These are phyloP conservation scores for Varanus salvator DNA, from an alignment of 2,113 vertebrate species.

Conservation along the genomic window DNA sequence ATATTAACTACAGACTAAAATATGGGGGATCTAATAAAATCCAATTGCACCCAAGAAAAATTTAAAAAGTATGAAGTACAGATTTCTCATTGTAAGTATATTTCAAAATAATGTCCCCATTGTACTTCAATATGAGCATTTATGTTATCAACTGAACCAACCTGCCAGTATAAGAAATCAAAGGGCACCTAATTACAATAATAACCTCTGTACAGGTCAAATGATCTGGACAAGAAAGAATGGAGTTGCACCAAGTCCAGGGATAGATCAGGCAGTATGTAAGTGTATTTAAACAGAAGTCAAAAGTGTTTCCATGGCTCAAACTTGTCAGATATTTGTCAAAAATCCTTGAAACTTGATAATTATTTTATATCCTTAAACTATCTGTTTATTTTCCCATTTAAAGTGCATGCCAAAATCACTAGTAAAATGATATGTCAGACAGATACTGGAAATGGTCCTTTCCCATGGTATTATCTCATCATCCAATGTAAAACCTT, in stretches of 20 bases:
- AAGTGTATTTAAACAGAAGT: neutral
- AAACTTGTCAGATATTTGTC: neutral
- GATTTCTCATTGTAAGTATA: slow-evolving; percentile 19
- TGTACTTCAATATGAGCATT: slow-evolving; percentile 57
- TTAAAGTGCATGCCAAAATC: neutral
- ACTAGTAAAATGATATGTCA: neutral
- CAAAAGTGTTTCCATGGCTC: neutral
- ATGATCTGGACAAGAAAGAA: slow-evolving; percentile 15
- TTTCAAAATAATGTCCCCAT: slow-evolving; percentile 23
- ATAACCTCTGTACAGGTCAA: slow-evolving; percentile 60
- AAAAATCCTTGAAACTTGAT: neutral
- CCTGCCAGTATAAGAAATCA: slow-evolving; percentile 42
- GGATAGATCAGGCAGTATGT: neutral
- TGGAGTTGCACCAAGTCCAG: slow-evolving; percentile 6
- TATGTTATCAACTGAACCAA: slow-evolving; percentile 70
- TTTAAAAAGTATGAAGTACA: neutral
- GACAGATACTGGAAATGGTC: neutral
- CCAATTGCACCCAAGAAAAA: neutral
- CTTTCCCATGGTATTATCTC: neutral
- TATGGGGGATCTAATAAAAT: neutral
- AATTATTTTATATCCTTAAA: neutral
- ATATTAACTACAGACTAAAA: neutral
- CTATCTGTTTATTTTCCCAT: neutral
- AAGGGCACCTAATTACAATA: slow-evolving; percentile 48
- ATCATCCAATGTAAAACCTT: neutral